Base-by-base conservation (phyloP, 2,888 invertebrate species). In the Agrotis segetum region DNA sequence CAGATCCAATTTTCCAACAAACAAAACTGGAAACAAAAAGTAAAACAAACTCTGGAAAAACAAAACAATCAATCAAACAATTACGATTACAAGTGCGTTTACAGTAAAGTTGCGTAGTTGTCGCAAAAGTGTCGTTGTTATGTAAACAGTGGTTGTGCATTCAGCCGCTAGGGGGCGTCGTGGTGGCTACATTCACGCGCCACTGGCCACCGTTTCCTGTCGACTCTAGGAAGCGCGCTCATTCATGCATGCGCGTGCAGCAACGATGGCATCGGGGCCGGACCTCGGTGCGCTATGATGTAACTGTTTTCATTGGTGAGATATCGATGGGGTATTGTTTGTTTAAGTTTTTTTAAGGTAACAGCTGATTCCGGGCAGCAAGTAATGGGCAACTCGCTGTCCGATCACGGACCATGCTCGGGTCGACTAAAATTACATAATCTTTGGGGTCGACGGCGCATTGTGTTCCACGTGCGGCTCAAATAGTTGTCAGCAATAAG, bases 201-300 rank as follows among this genome's bases (percentile, higher is more conserved):
- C 55, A 76, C 56, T 67, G 68, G 61, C 59, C 59, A 69, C 74
- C 52, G 67, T 78, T 87, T 88, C 88, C 88, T 85, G 85, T 80
- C 81, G 70, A 2, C 44, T 81, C 78, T 83, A 83, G 89, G 88
- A 88, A 89, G 81, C 77, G 77, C 58, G 82, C 44, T 73, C 85
- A 83, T 78, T 89, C 79, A 85, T 79, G 85, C 89, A 82, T 86
- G 80, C 68, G 67, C 55, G 11, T 63, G 79, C 52, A 76, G 56
- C 55, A 47, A 77, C 67, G 64, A 58, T 29, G 55, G 56, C 29
- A 50, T 67, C 55, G 69, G 29, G 34, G 74, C 62, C 69, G 62
- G 52, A 73, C 82, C 75, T 64, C 55, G 53, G 49, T 68, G 72
- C 64, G 58, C 5, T 81, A 77, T 77, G 63, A 55, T 49, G 66